Percentiles rank a stretch among this genome's conserved stretches.
Conservation (phyloP, 2,888 invertebrate species). For the Salpingus planirostris region DNA sequence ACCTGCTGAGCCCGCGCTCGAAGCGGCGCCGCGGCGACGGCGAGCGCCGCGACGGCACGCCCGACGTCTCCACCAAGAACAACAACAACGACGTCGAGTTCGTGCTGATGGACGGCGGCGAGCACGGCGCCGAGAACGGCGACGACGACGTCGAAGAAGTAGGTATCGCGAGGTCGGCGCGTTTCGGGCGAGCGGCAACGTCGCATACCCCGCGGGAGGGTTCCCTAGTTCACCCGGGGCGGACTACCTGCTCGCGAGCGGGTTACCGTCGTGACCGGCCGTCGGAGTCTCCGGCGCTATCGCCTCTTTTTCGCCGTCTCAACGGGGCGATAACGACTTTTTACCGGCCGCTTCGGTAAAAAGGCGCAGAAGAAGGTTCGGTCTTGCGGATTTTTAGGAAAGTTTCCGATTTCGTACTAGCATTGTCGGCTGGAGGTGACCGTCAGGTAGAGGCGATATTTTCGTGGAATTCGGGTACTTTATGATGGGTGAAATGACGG, state of each 20-base stretch:
- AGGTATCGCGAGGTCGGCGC: conserved; percentile 21
- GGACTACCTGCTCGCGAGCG: conserved; percentile 24
- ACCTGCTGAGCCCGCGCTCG: conserved; percentile 33
- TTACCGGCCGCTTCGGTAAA: no score
- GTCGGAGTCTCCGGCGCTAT: conserved; percentile 25
- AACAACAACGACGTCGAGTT: conserved; percentile 43
- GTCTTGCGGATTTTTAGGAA: no score
- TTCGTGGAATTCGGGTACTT: no score
- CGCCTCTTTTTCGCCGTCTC: conserved; percentile 4
- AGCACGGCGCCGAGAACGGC: conserved; percentile 30
- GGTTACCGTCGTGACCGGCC: conserved; percentile 26
- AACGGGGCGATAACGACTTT: neutral
- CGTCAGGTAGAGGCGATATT: no score
- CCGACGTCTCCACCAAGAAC: conserved; percentile 31
- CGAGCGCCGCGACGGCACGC: conserved; percentile 23
- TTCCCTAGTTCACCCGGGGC: conserved; percentile 41
- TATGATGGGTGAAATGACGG: no score
- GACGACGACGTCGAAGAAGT: conserved; percentile 39
- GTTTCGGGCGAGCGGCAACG: conserved; percentile 17
- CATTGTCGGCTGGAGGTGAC: no score
- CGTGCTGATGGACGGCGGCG: conserved; percentile 41
- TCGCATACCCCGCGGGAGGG: conserved; percentile 37
- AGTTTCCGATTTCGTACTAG: no score
- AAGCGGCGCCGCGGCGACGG: conserved; percentile 33
- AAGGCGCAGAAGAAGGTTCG: no score